Base-by-base conservation (phyloP, 2,113 vertebrate species). In the Chaetorhynchus papuensis region DNA sequence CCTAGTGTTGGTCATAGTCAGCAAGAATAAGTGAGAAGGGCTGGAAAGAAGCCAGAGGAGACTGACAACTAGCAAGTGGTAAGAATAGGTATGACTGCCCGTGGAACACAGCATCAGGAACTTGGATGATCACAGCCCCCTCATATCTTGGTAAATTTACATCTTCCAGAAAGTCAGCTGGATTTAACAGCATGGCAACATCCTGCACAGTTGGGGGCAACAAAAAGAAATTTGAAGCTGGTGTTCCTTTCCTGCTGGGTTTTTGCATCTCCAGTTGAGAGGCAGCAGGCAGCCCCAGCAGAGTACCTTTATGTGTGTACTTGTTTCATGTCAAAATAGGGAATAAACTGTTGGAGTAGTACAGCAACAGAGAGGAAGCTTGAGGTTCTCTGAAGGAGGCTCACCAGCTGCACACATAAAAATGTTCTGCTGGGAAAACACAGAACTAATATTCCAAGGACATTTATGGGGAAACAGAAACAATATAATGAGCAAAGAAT, bases 91-190 rank as follows among this genome's bases (percentile, higher is more conserved):
- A 92, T 75, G 71, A 81, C 76, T 89, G 96, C 95, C 71, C 11
- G 5, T 96, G 89, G 93, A 96, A 97, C 11, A 2, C 45, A 90
- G 20, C 83, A 91, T 87, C 83, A 93, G 85, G 91, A 96, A 53
- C 69, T 87, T 88, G 76, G 89, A 96, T 89, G 86, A 95, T 91
- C 88, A 76, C 63, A 90, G 80, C 9, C 21, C 71, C 44, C 72
- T 94, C 87, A 95, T 89, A 95, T 96, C 87, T 71, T 93, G 57
- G 90, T 59, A 96, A 96, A 96, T 96, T 94, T 96, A 59, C 92
- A 90, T 97, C 90, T 97, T 96, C 94, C 82, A 95, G 79, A 94
- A 97, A 97, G 82, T 96, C 92, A 96, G 94, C 87, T 96, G 95
- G 85, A 94, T 97, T 94, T 96, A 96, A 94, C 95, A 97, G 97